These are phyloP conservation scores for Prunella himalayana DNA, from an alignment of 2,113 vertebrate species.

Conservation along the genomic window DNA sequence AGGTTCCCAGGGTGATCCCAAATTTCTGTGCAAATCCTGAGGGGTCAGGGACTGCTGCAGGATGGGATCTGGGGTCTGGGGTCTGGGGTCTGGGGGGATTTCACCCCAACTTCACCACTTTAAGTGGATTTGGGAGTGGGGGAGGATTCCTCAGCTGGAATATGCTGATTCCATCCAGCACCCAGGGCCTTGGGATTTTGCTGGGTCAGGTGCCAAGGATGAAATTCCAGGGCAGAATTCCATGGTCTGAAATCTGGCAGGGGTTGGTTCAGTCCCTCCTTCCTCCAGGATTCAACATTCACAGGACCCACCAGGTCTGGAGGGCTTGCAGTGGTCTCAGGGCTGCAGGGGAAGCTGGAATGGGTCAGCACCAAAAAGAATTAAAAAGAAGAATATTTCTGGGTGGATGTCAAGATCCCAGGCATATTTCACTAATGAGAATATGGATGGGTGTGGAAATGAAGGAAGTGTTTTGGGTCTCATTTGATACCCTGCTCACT, in stretches of 20 bases:
- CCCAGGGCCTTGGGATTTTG: background rate
- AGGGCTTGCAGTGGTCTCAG: background rate
- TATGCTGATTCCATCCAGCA: background rate
- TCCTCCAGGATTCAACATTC: background rate
- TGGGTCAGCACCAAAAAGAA: too few species aligned
- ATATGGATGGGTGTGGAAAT: background rate
- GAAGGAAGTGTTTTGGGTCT: background rate
- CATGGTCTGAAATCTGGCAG: background rate
- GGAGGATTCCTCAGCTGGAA: background rate
- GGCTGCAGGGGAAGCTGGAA: background rate
- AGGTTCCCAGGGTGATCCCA: background rate
- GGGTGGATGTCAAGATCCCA: background rate
- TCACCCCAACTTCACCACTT: rapidly evolving
- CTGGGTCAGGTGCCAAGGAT: background rate
- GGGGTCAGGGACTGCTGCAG: background rate
- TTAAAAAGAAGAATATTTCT: background rate
- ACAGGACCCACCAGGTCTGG: too few species aligned
- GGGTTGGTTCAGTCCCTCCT: too few species aligned
- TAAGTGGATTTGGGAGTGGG: rapidly evolving
- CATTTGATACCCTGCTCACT: background rate
- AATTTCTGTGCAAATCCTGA: background rate
- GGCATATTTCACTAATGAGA: background rate
- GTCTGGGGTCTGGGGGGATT: background rate
- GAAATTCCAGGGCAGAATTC: background rate
- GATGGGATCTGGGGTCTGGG: background rate